Base-by-base conservation (phyloP, 2,888 invertebrate species). In the Lycophotia porphyrea region DNA sequence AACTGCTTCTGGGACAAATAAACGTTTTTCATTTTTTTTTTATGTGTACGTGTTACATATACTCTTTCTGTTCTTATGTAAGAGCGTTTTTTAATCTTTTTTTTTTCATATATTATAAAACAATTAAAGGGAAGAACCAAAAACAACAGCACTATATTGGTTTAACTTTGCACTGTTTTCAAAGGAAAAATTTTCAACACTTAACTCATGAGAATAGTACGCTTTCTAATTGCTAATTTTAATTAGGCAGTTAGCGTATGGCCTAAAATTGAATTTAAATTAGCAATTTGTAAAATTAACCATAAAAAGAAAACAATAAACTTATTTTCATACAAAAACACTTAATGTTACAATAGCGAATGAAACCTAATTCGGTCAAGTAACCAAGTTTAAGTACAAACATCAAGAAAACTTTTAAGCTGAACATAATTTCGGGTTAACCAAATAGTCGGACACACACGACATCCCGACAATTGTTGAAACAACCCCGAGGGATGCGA, bases 401-500 rank as follows among this genome's bases (percentile, higher is more conserved):
- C 31, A 58, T 31, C 58, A 31, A 31, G 31, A 27, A 39, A 27
- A 55, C 21, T 58, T 65, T 60, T 24, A 15, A 24, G n/a, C 49
- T 9, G 31, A 52, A 27, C 27, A 65, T 39, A 42, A 63, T 52
- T 65, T 39, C 8, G 31, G 18, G 44, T 65, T 39, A 47, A 21
- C 15, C 36, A 34, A 76, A 68, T 60, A 52, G 13, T 24, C 21
- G 5, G 3, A 18, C 36, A 18, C 58, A 15, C 44, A 27, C 5
- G 34, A 7, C 15, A 63, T 76, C 39, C 55, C 47, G 15, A n/a
- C 13, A 8, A 47, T 44, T 63, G 47, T 64, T 49, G 11, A 11
- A n/a, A 72, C 8, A 24, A 34, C n/a, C 63, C 42, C 44, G 11
- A 64, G 49, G 49, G 80, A 73, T 44, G 34, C 8, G 49, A 21